Evolutionary conservation across 2,797 vertebrate genomes (phyloP).

Genomic region (Neoniphon sammara): DNA sequence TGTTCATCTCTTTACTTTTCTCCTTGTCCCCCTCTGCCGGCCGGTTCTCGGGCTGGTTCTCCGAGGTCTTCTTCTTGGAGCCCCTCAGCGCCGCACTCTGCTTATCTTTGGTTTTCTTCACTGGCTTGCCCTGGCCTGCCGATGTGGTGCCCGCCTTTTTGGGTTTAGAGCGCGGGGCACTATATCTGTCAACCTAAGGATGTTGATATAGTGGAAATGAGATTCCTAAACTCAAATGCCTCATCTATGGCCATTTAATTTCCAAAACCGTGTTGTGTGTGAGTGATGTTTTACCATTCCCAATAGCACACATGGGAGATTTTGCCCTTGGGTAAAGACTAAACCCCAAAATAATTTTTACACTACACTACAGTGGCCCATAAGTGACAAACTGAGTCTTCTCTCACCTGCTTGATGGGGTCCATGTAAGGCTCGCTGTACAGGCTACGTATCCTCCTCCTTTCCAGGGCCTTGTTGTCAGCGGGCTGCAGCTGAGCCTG

Average conservation of each 20-base stretch:
- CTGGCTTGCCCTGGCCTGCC: slow-evolving; percentile 86
- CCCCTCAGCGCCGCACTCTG: slow-evolving; percentile 84
- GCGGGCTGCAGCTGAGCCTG: slow-evolving; percentile 81
- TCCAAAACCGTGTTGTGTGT: slow-evolving; percentile 13
- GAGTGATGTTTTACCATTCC: no score
- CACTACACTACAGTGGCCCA: no score
- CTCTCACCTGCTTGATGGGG: slow-evolving; percentile 87
- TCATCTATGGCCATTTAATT: neutral
- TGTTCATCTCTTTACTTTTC: slow-evolving; percentile 99
- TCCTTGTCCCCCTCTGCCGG: slow-evolving; percentile 91
- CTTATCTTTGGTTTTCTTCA: slow-evolving; percentile 97
- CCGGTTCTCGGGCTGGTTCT: slow-evolving; percentile 83
- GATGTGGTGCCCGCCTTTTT: slow-evolving; percentile 87
- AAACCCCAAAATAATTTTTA: neutral
- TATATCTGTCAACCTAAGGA: slow-evolving; percentile 92
- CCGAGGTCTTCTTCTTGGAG: slow-evolving; percentile 89
- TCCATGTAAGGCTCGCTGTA: slow-evolving; percentile 95
- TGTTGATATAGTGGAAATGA: slow-evolving; percentile 61
- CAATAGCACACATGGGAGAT: no score
- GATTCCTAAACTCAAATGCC: slow-evolving; percentile 47
- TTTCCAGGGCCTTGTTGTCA: slow-evolving; percentile 89
- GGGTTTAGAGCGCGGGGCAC: slow-evolving; percentile 89
- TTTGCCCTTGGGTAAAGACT: neutral
- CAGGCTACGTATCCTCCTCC: slow-evolving; percentile 95
- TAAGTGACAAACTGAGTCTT: neutral